phyloP scores from a whole-genome alignment of 2,797 vertebrate genomes.

The Oreonectes daqikongensis region DNA sequence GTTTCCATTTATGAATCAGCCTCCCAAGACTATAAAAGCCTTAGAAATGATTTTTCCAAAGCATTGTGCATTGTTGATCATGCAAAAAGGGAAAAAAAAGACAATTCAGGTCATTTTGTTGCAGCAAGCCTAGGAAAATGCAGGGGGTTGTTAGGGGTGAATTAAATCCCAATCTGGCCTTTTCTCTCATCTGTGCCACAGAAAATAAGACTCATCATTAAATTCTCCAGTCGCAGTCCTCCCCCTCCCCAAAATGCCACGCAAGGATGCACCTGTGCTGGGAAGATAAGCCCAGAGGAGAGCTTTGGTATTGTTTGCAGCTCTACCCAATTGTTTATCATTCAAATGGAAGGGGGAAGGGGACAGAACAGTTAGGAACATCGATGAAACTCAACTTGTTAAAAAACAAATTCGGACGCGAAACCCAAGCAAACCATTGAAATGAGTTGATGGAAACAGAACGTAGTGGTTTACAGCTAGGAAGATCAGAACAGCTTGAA shows the following conservation, averaged over 20 bases:
- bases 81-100: slow-evolving; percentile 21
- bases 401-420: not conserved
- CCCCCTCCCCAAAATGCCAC: slow-evolving; percentile 67
- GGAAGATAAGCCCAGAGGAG: slow-evolving; percentile 80
- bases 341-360: slow-evolving; percentile 74
- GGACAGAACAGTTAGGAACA: slow-evolving; percentile 68
- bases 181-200: slow-evolving; percentile 55
- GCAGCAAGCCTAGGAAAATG: slow-evolving; percentile 24
- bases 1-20: slow-evolving; percentile 5
- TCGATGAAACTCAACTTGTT: slow-evolving; percentile 47
- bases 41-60: not conserved
- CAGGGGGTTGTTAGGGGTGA: slow-evolving; percentile 36
- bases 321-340: slow-evolving; percentile 79
- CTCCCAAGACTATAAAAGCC: not conserved
- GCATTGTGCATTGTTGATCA: slow-evolving; percentile 24
- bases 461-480: not conserved
- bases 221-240: slow-evolving; percentile 49
- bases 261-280: slow-evolving; percentile 83
- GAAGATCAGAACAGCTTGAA: not conserved
- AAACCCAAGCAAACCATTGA: not conserved
- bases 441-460: not conserved
- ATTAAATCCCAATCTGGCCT: slow-evolving; percentile 57
- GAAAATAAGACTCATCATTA: slow-evolving; percentile 58
- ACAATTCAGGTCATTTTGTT: slow-evolving; percentile 34
- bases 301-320: slow-evolving; percentile 77